Conservation (phyloP, 2,797 vertebrate species). For the Numenius phaeopus region DNA sequence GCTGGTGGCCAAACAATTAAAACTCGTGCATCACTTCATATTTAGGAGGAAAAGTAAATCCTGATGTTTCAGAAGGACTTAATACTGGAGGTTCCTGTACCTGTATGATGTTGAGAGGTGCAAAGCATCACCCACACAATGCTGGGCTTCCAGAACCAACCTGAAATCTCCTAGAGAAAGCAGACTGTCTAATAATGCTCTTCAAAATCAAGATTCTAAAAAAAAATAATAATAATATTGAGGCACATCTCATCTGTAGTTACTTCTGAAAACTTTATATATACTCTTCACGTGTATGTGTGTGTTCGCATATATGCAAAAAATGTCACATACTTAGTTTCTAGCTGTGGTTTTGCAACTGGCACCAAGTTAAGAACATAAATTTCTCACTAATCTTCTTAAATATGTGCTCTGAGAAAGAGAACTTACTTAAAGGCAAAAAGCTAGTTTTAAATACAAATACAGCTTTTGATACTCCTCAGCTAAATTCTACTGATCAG, state of each 20-base stretch:
- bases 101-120: neutral
- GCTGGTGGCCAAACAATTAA: neutral
- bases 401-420: neutral
- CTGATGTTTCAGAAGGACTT: neutral
- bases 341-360: neutral
- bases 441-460: neutral
- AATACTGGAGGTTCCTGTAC: neutral
- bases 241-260: neutral
- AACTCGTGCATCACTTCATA: neutral
- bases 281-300: neutral
- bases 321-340: neutral
- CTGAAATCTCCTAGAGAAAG: neutral
- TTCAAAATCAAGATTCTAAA: neutral
- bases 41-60: neutral
- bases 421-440: neutral
- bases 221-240: neutral
- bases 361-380: neutral
- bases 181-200: neutral
- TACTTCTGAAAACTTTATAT: neutral
- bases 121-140: neutral
- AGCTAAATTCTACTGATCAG: neutral
- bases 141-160: neutral
- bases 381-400: neutral
- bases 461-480: neutral
- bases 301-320: neutral